Evolutionary conservation across 1,140 invertebrate species (phyloP).

Genomic region (Paraescarpia echinospica): DNA sequence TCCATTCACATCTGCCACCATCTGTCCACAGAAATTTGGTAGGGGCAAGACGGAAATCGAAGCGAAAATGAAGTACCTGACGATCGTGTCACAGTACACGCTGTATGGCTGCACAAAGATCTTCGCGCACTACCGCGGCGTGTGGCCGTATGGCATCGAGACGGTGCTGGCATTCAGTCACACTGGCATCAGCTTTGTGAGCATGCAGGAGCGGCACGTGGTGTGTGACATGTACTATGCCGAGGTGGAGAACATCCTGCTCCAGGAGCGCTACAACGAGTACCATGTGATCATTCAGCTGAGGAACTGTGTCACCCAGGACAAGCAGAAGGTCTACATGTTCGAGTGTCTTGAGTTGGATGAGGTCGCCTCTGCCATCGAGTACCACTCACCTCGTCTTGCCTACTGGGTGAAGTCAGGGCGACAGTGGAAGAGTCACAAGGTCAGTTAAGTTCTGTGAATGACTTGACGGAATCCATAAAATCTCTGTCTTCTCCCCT

Average conservation of each 20-base stretch:
- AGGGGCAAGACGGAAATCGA: conserved; percentile 85
- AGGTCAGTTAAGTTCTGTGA: not conserved
- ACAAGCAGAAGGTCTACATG: conserved; percentile 27
- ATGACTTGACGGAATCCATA: no score
- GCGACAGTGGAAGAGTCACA: not conserved
- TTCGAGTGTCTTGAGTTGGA: conserved; percentile 32
- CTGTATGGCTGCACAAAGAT: conserved; percentile 93
- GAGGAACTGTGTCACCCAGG: conserved; percentile 27
- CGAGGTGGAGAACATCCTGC: conserved; percentile 26
- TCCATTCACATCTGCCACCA: not conserved
- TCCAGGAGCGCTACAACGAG: conserved; percentile 22
- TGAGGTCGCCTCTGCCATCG: conserved; percentile 25
- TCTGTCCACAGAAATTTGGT: conserved; percentile 74
- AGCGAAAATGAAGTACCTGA: conserved; percentile 90
- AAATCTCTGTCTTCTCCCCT: no score
- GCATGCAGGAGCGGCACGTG: conserved; percentile 27
- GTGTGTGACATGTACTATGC: conserved; percentile 24
- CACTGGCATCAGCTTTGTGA: conserved; percentile 72
- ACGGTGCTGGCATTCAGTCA: conserved; percentile 84
- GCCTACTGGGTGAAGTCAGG: conserved; percentile 16
- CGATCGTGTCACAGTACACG: conserved; percentile 96
- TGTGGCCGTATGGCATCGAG: conserved; percentile 81
- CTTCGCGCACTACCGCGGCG: conserved; percentile 85
- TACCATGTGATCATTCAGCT: conserved; percentile 25
- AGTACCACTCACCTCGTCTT: conserved; percentile 26